Conservation (phyloP, 1,140 invertebrate genomes). For the Physella acuta region DNA sequence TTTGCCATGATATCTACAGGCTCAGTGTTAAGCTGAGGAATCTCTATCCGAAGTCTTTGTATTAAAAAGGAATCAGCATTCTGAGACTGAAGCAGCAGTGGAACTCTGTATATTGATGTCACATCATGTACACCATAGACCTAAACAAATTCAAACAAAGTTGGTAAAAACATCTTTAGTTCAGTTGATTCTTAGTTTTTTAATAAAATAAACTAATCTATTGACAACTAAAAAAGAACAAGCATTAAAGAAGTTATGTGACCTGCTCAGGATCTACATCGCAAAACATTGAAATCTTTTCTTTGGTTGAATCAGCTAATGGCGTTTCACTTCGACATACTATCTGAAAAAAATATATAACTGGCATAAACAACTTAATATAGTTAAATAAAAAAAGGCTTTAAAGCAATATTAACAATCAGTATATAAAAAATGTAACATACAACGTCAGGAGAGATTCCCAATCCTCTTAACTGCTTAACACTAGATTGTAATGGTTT, state of each 20-base stretch:
- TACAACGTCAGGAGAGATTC: slow-evolving; percentile 89
- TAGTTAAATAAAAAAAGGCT: slow-evolving; percentile 1
- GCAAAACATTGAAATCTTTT: slow-evolving; percentile 97
- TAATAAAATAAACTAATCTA: too few relatives aligned
- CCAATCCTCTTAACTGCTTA: slow-evolving; percentile 84
- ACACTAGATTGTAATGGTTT: slow-evolving; percentile 98
- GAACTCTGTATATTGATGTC: slow-evolving; percentile 92
- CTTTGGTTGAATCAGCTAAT: slow-evolving; percentile 77
- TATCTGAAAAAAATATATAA: slow-evolving; percentile 63
- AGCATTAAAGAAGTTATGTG: too few relatives aligned
- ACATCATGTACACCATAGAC: slow-evolving; percentile 95
- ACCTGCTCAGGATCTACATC: slow-evolving; percentile 89
- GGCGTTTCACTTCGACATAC: slow-evolving; percentile 88
- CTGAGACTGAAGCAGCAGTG: slow-evolving; percentile 88
- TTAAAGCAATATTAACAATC: too few relatives aligned
- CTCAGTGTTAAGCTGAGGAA: slow-evolving; percentile 63
- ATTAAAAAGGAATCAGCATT: slow-evolving; percentile 84
- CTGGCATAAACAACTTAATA: neutral
- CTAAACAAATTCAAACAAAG: too few relatives aligned
- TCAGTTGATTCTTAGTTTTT: too few relatives aligned
- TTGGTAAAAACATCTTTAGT: too few relatives aligned
- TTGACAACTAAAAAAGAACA: too few relatives aligned
- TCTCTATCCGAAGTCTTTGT: slow-evolving; percentile 73
- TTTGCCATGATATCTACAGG: slow-evolving; percentile 76
- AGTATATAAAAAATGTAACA: slow-evolving; percentile 31